These are phyloP conservation scores for Anagyrus pseudococci DNA, from an alignment of 2,888 invertebrate species.

Conservation along the genomic window DNA sequence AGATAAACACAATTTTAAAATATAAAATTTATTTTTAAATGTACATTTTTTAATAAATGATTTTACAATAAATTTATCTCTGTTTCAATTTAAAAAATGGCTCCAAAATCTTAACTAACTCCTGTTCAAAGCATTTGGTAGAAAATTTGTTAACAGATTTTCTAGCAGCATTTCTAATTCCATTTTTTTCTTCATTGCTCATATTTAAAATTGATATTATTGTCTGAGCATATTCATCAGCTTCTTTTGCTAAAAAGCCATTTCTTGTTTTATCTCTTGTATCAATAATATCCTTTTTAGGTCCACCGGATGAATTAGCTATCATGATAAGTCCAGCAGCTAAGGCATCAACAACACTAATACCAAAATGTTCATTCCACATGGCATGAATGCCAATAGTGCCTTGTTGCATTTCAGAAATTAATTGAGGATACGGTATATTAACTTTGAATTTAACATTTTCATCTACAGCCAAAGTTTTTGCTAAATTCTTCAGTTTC, in stretches of 20 bases:
- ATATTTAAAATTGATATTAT: conserved; percentile 75
- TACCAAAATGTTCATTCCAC: conserved; percentile 99
- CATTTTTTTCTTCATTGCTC: conserved; percentile 66
- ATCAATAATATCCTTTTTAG: conserved; percentile 84
- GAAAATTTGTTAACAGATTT: conserved; percentile 90
- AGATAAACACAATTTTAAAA: conserved; percentile 4
- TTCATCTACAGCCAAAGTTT: conserved; percentile 81
- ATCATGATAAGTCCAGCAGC: conserved; percentile 94
- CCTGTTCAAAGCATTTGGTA: conserved; percentile 79
- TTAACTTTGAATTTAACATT: conserved; percentile 91
- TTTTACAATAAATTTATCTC: conserved; percentile 21
- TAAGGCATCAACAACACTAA: conserved; percentile 96
- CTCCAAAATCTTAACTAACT: conserved; percentile 78
- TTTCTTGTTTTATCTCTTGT: conserved; percentile 73
- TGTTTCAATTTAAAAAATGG: conserved; percentile 65
- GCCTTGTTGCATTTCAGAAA: conserved; percentile 74
- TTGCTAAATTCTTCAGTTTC: conserved; percentile 81
- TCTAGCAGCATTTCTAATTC: conserved; percentile 78
- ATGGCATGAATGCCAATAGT: conserved; percentile 94
- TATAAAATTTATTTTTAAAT: conserved; percentile 31
- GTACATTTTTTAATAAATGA: conserved; percentile 16
- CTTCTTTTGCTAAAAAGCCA: conserved; percentile 83
- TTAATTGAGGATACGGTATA: conserved; percentile 80
- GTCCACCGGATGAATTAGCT: conserved; percentile 95
- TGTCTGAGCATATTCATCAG: conserved; percentile 79